Evolutionary conservation across 2,888 invertebrate genomes (phyloP).

Genomic region (Drosophila setosimentum): DNA sequence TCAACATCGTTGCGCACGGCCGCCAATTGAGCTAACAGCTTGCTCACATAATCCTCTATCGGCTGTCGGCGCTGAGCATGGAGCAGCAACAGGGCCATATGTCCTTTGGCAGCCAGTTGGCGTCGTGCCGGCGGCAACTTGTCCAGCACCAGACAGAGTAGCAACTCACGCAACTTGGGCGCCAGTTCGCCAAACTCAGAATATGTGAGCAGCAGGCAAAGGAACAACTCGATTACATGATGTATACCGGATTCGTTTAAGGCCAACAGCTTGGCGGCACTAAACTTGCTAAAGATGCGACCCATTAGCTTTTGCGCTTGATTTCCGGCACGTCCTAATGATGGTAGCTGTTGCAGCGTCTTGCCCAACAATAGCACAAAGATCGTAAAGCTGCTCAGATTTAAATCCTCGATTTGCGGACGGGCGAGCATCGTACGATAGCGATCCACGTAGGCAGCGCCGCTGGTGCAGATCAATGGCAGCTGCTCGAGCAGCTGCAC

Average conservation of each 20-base stretch:
- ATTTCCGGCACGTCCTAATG: constrained; percentile 43
- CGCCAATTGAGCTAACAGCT: constrained; percentile 80
- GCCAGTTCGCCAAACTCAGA: constrained; percentile 79
- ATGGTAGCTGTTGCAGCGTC: constrained; percentile 69
- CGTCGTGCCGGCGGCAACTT: constrained; percentile 82
- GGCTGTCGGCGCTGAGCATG: constrained; percentile 82
- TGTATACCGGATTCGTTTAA: constrained; percentile 87
- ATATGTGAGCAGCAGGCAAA: constrained; percentile 78
- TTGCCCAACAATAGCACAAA: constrained; percentile 86
- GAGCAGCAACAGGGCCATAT: constrained; percentile 84
- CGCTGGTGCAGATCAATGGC: constrained; percentile 79
- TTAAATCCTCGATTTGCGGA: constrained; percentile 72
- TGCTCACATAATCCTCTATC: constrained; percentile 80
- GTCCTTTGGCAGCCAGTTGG: constrained; percentile 82
- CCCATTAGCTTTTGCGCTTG: constrained; percentile 86
- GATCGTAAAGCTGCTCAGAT: constrained; percentile 86
- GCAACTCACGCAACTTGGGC: constrained; percentile 82
- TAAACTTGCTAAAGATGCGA: constrained; percentile 87
- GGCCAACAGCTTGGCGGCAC: constrained; percentile 86
- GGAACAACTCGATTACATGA: constrained; percentile 86
- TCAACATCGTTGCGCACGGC: constrained; percentile 75
- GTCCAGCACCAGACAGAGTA: constrained; percentile 82
- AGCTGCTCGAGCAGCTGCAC: constrained; percentile 85
- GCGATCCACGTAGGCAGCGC: constrained; percentile 83
- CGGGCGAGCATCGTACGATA: constrained; percentile 83